Evolutionary conservation across 2,113 vertebrate genomes (phyloP).

Genomic region (Pelvicachromis taeniatus): DNA sequence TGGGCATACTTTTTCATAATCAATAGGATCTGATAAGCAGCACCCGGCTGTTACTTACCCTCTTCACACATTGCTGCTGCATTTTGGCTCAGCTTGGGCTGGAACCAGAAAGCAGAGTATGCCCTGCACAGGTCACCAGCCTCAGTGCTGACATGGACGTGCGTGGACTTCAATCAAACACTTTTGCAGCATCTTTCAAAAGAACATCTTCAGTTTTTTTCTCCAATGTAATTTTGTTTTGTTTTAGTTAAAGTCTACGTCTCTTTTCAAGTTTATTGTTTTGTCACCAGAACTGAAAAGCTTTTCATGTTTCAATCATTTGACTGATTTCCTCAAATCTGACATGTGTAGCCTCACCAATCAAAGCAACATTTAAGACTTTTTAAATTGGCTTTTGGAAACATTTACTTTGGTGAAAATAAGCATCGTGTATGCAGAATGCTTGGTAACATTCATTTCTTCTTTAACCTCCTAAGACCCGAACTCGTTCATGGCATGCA

Average conservation of each 20-base stretch:
- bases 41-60: too few relatives aligned
- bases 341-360: neutral
- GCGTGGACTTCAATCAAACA: neutral
- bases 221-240: neutral
- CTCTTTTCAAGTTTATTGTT: neutral
- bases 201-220: neutral
- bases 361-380: neutral
- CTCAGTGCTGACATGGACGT: too few relatives aligned
- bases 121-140: neutral
- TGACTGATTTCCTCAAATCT: neutral
- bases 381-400: neutral
- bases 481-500: too few relatives aligned
- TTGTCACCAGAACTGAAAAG: neutral
- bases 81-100: too few relatives aligned
- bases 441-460: neutral
- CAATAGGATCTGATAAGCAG: neutral
- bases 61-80: too few relatives aligned
- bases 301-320: neutral
- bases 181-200: neutral
- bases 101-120: neutral
- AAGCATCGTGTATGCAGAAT: neutral
- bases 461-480: too few relatives aligned
- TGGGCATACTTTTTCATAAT: neutral
- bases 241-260: neutral
- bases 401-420: neutral